Evolutionary conservation across 2,888 invertebrate species (phyloP).

Genomic region (Nomada lathburiana): DNA sequence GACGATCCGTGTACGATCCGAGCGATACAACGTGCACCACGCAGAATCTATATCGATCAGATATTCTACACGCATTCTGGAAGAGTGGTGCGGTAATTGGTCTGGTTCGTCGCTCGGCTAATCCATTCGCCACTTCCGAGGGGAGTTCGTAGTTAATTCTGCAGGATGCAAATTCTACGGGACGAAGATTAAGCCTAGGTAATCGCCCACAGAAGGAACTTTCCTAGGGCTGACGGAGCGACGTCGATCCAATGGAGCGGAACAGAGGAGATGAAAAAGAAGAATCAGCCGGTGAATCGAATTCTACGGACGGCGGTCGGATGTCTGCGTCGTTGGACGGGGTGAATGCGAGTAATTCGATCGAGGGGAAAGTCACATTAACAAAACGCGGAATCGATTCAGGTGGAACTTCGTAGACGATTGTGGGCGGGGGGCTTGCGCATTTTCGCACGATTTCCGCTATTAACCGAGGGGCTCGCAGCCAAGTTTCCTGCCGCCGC

Average conservation of each 20-base stretch:
- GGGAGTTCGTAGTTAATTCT: background rate
- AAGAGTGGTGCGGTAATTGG: background rate
- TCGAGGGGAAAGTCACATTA: constrained; percentile 7
- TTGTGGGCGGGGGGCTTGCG: background rate
- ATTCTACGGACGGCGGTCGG: background rate
- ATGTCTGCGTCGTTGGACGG: background rate
- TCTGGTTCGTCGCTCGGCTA: background rate
- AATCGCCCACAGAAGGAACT: background rate
- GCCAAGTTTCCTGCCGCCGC: constrained; percentile 35
- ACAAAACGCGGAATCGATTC: constrained; percentile 4
- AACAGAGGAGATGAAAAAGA: background rate
- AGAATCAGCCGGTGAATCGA: background rate
- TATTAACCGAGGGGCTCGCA: constrained; percentile 34
- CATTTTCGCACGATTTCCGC: constrained; percentile 52
- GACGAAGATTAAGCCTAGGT: background rate
- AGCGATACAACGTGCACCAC: background rate
- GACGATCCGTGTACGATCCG: background rate
- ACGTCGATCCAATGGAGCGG: background rate
- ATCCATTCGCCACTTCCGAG: background rate
- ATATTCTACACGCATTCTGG: background rate
- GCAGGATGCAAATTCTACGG: background rate
- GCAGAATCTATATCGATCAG: background rate
- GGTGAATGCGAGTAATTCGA: background rate
- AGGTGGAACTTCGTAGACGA: constrained; percentile 36
- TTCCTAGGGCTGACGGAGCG: background rate